Conservation (phyloP, 2,888 invertebrate species). For the Ceriagrion tenellum region DNA sequence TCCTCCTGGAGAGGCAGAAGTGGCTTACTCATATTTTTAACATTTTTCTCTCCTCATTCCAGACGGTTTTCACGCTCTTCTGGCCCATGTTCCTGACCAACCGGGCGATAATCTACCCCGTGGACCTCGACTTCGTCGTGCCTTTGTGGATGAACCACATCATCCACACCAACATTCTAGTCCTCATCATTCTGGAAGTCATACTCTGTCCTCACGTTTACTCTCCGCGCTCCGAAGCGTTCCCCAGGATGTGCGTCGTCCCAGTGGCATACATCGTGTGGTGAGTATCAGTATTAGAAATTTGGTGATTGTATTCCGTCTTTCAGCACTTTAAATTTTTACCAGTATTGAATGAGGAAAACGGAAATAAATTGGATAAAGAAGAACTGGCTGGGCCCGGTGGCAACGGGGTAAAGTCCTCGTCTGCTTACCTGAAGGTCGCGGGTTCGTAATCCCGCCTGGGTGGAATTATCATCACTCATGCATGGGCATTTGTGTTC, state of each 20-base stretch:
- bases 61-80: conserved; percentile 59
- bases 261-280: conserved; percentile 18
- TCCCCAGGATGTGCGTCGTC: conserved; percentile 21
- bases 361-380: neutral
- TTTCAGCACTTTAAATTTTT: neutral
- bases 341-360: neutral
- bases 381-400: too few species aligned
- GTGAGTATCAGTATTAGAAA: neutral
- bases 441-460: too few species aligned
- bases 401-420: too few species aligned
- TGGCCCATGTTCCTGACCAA: conserved; percentile 57
- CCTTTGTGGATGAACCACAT: conserved; percentile 53
- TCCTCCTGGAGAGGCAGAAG: too few species aligned
- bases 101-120: conserved; percentile 49
- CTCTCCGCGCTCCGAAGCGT: neutral
- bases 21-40: too few species aligned
- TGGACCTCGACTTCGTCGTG: conserved; percentile 36
- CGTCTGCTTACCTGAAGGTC: too few species aligned
- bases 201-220: conserved; percentile 34
- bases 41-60: neutral
- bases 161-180: conserved; percentile 49
- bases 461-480: too few species aligned
- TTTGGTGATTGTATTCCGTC: neutral
- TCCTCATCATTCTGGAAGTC: conserved; percentile 44
- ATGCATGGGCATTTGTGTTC: too few species aligned